phyloP scores from a whole-genome alignment of 2,113 vertebrate genomes.

The Pterocles burchelli region DNA sequence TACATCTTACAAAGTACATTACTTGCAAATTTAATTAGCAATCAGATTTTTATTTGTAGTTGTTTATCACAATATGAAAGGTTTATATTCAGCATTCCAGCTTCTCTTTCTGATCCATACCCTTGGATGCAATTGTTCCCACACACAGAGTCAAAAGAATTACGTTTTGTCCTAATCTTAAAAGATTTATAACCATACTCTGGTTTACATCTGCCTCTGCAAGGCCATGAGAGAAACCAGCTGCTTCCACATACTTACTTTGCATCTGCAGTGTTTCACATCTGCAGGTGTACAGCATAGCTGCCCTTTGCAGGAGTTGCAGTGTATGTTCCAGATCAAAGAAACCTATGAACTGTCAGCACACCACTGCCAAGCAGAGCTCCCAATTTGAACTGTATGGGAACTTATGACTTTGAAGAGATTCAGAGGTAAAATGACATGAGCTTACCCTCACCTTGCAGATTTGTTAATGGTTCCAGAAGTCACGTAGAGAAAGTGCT shows the following conservation, averaged over 20 bases:
- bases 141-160: not conserved
- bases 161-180: not conserved
- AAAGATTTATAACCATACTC: not conserved
- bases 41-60: not conserved
- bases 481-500: not conserved
- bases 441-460: not conserved
- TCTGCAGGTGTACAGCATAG: slow-evolving; percentile 41
- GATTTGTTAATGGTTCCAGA: not conserved
- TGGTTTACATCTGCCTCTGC: not conserved
- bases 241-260: slow-evolving; percentile 5
- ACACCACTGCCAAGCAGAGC: not conserved
- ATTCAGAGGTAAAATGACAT: not conserved
- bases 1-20: not conserved
- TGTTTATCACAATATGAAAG: not conserved
- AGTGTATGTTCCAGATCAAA: not conserved
- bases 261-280: slow-evolving; percentile 58
- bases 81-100: not conserved
- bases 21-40: not conserved
- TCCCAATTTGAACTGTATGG: rapidly evolving
- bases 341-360: not conserved
- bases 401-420: not conserved
- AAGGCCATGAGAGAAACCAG: slow-evolving; percentile 7
- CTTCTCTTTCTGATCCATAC: not conserved
- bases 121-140: rapidly evolving
- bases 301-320: not conserved